Conservation (phyloP, 2,113 vertebrate species). For the Theristicus caerulescens region DNA sequence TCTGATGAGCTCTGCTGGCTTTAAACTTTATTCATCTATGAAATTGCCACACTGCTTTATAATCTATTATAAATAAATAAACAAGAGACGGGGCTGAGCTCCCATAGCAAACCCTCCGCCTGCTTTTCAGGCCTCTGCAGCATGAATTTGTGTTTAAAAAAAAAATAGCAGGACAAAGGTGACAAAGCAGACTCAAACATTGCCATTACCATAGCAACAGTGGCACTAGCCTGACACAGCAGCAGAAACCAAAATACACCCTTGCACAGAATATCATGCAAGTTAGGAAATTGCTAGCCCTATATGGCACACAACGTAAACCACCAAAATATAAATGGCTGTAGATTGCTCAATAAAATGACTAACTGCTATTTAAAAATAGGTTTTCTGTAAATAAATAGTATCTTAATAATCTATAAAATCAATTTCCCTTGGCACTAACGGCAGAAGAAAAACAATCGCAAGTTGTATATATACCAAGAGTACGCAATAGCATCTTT, state of each 20-base stretch:
- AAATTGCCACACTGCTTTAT: slow-evolving; percentile 37
- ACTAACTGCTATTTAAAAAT: slow-evolving; percentile 12
- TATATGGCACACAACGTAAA: background rate
- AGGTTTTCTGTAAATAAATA: background rate
- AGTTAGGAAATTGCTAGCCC: slow-evolving; percentile 56
- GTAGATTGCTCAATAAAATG: slow-evolving; percentile 29
- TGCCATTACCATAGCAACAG: slow-evolving; percentile 76
- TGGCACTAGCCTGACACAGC: slow-evolving; percentile 74
- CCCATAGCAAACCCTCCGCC: slow-evolving; percentile 30
- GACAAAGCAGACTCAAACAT: slow-evolving; percentile 76
- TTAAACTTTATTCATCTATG: slow-evolving; percentile 49
- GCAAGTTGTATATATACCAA: background rate
- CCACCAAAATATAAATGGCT: slow-evolving; percentile 18
- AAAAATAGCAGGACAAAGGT: slow-evolving; percentile 72
- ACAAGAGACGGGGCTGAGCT: slow-evolving; percentile 33
- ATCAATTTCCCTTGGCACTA: background rate
- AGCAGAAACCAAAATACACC: slow-evolving; percentile 67
- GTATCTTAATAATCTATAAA: background rate
- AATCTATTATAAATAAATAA: slow-evolving; percentile 36
- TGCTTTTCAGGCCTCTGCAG: slow-evolving; percentile 43
- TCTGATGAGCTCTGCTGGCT: background rate
- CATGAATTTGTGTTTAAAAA: slow-evolving; percentile 52
- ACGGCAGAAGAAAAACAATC: background rate
- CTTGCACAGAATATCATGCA: slow-evolving; percentile 51
- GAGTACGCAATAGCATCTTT: background rate